A percentile compares a stretch with the other conserved stretches of the same genome.
Conservation (phyloP, 2,888 invertebrate genomes). For the Orchesellides sinensis region DNA sequence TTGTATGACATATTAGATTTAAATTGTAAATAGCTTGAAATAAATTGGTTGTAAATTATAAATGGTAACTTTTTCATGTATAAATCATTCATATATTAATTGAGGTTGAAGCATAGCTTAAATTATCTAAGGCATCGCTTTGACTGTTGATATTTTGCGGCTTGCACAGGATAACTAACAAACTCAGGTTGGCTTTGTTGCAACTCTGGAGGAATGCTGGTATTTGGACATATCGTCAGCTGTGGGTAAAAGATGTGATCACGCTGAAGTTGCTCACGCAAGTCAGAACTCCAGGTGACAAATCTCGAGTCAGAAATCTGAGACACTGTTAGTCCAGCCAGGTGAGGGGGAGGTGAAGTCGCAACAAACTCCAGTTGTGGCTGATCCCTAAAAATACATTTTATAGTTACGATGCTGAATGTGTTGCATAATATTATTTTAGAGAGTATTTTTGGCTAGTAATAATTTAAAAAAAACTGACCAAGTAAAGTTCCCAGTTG, state of each 20-base stretch:
- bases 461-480: not conserved
- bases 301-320: constrained; percentile 35
- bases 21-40: no score
- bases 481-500: constrained; percentile 4
- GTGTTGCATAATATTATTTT: not conserved
- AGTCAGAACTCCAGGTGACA: constrained; percentile 35
- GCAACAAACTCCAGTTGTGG: constrained; percentile 18
- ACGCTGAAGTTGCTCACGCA: constrained; percentile 5
- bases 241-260: constrained; percentile 40
- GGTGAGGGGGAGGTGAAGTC: not conserved
- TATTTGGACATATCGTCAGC: constrained; percentile 21
- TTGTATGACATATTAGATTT: no score
- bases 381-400: constrained; percentile 18
- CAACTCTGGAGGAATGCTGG: no score
- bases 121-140: no score
- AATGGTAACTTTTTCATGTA: no score
- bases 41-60: no score
- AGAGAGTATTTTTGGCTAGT: not conserved
- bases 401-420: not conserved
- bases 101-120: no score
- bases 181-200: no score
- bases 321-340: constrained; percentile 28
- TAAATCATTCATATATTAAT: no score
- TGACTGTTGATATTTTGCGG: no score
- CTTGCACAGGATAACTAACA: no score